phyloP scores from a whole-genome alignment of 2,113 vertebrate species.

The Apus apus region DNA sequence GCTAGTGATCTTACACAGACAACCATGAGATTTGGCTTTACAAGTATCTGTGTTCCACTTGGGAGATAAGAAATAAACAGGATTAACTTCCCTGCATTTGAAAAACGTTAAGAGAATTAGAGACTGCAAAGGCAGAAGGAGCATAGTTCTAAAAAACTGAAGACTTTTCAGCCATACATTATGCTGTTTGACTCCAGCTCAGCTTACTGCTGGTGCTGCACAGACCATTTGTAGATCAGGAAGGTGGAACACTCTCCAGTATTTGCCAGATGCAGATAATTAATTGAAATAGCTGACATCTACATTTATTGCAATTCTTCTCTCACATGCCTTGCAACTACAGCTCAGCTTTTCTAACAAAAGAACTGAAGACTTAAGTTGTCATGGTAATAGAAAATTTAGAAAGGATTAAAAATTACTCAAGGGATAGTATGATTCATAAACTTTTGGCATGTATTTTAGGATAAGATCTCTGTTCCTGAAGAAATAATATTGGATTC shows the following conservation, averaged over 20 bases:
- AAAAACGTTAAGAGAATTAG: not conserved
- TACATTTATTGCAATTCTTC: not conserved
- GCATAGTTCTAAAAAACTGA: not conserved
- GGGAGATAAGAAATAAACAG: not conserved
- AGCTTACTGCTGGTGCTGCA: not conserved
- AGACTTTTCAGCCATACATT: not conserved
- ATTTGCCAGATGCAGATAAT: not conserved
- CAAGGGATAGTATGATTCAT: not conserved
- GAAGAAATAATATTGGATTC: slow-evolving; percentile 12
- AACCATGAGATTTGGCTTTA: not conserved
- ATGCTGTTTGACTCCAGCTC: not conserved
- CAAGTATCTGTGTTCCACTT: not conserved
- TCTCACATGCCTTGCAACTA: not conserved
- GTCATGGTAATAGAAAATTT: slow-evolving; percentile 26
- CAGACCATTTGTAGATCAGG: not conserved
- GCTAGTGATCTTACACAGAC: not conserved
- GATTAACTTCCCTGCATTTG: not conserved
- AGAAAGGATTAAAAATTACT: not conserved
- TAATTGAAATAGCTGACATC: not conserved
- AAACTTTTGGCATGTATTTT: slow-evolving; percentile 40
- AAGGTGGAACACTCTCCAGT: not conserved
- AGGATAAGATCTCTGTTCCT: not conserved
- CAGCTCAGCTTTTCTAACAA: not conserved
- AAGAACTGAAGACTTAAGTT: not conserved
- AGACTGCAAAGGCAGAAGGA: not conserved